Percentiles rank a stretch among this genome's conserved stretches.
Conservation (phyloP, 1,140 invertebrate genomes). For the Mizuhopecten yessoensis region DNA sequence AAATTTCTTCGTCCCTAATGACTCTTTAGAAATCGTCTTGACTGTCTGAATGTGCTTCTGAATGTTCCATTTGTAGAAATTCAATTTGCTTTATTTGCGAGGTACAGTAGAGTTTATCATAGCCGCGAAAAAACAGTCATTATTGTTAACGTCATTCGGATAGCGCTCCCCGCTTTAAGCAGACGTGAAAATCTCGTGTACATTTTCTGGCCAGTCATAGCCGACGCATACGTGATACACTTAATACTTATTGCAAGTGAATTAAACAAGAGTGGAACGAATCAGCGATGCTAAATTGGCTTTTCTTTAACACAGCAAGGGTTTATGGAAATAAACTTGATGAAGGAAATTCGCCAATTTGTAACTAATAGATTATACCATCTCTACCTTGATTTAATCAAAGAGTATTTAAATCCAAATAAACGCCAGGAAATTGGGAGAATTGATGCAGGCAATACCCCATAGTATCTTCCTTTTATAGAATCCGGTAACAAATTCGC, state of each 20-base stretch:
- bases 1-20: conserved; percentile 55
- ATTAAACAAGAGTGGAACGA: conserved; percentile 51
- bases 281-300: conserved; percentile 45
- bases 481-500: not conserved
- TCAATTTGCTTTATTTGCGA: conserved; percentile 55
- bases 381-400: conserved; percentile 55
- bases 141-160: conserved; percentile 51
- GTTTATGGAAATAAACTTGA: conserved; percentile 45
- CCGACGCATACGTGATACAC: not conserved
- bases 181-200: conserved; percentile 36
- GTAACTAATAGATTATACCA: conserved; percentile 54
- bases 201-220: not conserved
- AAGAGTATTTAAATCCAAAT: conserved; percentile 47
- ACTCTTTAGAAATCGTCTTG: conserved; percentile 60
- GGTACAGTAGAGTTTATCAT: conserved; percentile 55
- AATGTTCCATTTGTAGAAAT: conserved; percentile 57
- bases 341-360: conserved; percentile 54
- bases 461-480: not conserved
- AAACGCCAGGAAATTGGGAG: conserved; percentile 49
- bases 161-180: conserved; percentile 12
- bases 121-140: conserved; percentile 52
- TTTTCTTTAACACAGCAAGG: conserved; percentile 55
- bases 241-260: conserved; percentile 56
- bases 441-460: conserved; percentile 42
- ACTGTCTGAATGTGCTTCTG: conserved; percentile 50